phyloP scores from a whole-genome alignment of 2,113 vertebrate species.

The Notarius lentiginosus region DNA sequence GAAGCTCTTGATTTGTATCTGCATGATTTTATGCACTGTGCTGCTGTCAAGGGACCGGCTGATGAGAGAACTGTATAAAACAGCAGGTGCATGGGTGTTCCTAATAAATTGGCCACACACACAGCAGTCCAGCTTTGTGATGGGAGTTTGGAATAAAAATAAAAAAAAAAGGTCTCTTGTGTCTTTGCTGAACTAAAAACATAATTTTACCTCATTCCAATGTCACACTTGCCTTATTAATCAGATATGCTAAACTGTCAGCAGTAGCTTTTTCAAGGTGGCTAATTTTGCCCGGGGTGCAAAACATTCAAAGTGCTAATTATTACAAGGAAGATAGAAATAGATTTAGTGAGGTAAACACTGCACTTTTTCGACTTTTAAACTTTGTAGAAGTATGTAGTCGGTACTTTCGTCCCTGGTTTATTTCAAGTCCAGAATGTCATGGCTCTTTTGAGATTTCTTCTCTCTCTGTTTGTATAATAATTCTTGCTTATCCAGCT shows the following conservation, averaged over 20 bases:
- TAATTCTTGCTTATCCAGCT: conserved; percentile 79
- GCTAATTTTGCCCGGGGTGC: background rate
- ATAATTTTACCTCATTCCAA: background rate
- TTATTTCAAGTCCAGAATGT: conserved; percentile 11
- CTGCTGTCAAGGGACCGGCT: no score
- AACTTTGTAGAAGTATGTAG: background rate
- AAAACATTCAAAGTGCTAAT: background rate
- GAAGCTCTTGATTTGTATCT: no score
- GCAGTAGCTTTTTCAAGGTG: background rate
- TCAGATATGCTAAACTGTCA: background rate
- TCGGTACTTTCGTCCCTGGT: conserved; percentile 32
- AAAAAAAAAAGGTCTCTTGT: conserved; percentile 19
- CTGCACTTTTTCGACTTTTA: background rate
- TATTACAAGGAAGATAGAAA: conserved; percentile 9
- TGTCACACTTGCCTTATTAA: background rate
- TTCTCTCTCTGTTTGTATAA: conserved; percentile 42
- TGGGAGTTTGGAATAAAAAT: background rate
- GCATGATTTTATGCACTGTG: no score
- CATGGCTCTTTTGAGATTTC: background rate
- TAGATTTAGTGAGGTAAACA: conserved; percentile 12
- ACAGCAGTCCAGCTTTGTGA: conserved; percentile 48
- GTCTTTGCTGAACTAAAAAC: conserved; percentile 45
- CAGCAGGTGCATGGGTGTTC: no score
- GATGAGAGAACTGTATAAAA: no score
- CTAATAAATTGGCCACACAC: no score